Percentiles rank a stretch among this genome's conserved stretches.
Conservation (phyloP, 2,888 invertebrate genomes). For the Altica lythri region DNA sequence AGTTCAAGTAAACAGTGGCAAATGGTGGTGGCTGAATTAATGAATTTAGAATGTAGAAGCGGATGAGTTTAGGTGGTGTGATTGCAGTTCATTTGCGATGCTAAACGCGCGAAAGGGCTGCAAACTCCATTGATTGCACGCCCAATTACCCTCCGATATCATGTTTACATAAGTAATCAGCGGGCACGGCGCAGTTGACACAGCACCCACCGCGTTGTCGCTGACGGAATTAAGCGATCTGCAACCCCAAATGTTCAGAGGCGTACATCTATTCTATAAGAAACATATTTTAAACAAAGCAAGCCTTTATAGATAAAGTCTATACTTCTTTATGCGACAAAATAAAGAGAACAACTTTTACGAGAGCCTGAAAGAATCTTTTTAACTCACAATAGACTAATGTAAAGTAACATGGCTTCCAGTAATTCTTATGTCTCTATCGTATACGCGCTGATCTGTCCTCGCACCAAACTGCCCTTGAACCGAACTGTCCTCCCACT, state of each 20-base stretch:
- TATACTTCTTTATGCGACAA: no score
- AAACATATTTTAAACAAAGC: no score
- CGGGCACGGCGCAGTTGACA: slow-evolving; percentile 53
- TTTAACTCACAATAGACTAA: no score
- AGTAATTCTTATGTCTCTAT: no score
- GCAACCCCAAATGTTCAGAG: slow-evolving; percentile 36
- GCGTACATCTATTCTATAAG: slow-evolving; percentile 14
- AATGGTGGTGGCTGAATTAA: slow-evolving; percentile 38
- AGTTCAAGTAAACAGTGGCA: slow-evolving; percentile 31
- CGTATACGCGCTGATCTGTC: no score
- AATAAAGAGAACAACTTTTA: no score
- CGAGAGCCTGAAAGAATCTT: no score
- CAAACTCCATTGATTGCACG: slow-evolving; percentile 59
- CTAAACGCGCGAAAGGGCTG: slow-evolving; percentile 52
- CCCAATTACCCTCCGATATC: slow-evolving; percentile 60
- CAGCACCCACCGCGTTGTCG: slow-evolving; percentile 47
- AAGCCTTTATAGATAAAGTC: no score
- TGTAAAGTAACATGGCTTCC: no score
- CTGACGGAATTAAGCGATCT: slow-evolving; percentile 58
- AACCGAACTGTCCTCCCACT: no score
- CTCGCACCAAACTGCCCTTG: no score
- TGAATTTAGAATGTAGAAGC: slow-evolving; percentile 30
- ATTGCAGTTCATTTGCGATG: slow-evolving; percentile 53
- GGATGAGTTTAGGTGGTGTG: slow-evolving; percentile 39
- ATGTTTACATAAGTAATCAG: slow-evolving; percentile 60